Percentiles rank a stretch among this genome's conserved stretches.
These are phyloP conservation scores for Galbula dea DNA, from an alignment of 2,113 vertebrate species.

Conservation along the genomic window DNA sequence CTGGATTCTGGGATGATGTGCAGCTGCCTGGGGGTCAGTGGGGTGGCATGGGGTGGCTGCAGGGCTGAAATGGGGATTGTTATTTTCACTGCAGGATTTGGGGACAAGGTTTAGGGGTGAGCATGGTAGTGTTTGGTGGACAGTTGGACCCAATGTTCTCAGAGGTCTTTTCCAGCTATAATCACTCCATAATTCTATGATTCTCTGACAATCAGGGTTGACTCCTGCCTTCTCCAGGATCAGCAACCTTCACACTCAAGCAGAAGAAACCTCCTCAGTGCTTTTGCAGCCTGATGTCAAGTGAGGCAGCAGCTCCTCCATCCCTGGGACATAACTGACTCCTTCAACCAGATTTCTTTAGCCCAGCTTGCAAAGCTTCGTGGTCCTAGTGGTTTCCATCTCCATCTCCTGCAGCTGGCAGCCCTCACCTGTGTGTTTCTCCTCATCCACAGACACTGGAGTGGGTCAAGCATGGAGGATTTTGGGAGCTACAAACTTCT, in stretches of 20 bases:
- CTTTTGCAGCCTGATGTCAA: too few species aligned
- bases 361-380: fast-evolving
- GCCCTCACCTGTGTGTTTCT: background rate
- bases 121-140: too few species aligned
- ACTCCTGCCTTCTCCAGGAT: too few species aligned
- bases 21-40: too few species aligned
- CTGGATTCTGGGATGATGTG: too few species aligned
- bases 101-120: too few species aligned
- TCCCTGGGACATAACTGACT: fast-evolving
- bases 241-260: too few species aligned
- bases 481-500: background rate
- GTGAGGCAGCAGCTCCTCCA: background rate
- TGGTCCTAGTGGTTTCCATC: background rate
- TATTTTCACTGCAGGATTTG: too few species aligned
- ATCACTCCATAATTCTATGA: background rate
- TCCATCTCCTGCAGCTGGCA: background rate
- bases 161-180: background rate
- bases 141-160: background rate
- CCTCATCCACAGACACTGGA: background rate
- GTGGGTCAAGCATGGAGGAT: background rate
- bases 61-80: too few species aligned
- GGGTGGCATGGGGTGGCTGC: too few species aligned
- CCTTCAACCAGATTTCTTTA: background rate
- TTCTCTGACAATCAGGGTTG: too few species aligned
- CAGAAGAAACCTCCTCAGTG: too few species aligned